phyloP scores from a whole-genome alignment of 2,113 vertebrate species.

The Dasyprocta punctata region DNA sequence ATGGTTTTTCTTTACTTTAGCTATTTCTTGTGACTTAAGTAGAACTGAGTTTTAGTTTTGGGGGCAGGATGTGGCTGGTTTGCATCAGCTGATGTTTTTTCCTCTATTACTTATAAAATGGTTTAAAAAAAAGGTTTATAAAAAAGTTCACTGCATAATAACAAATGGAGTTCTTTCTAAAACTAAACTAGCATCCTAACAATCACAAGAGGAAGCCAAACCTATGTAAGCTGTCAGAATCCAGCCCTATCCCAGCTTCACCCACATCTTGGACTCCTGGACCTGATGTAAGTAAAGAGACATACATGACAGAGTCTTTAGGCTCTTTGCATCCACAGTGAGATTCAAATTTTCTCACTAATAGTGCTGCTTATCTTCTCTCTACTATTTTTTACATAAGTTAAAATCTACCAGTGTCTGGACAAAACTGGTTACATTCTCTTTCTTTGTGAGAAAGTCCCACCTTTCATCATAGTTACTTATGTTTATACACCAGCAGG shows the following conservation, averaged over 20 bases:
- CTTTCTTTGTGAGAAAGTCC: constrained; percentile 41
- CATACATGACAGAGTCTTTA: background rate
- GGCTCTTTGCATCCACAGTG: background rate
- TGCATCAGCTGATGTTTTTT: constrained; percentile 13
- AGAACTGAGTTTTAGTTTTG: constrained; percentile 52
- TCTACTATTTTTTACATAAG: background rate
- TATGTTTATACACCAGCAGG: background rate
- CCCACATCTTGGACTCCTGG: background rate
- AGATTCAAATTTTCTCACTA: background rate
- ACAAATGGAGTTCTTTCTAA: constrained; percentile 37
- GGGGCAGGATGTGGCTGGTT: background rate
- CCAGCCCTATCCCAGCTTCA: background rate
- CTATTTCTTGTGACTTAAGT: constrained; percentile 24
- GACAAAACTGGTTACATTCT: background rate
- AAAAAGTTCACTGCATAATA: background rate
- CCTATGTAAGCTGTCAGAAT: constrained; percentile 1
- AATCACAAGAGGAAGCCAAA: constrained; percentile 40
- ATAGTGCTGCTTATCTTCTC: background rate
- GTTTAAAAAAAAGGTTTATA: background rate
- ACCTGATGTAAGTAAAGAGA: background rate
- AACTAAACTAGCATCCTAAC: constrained; percentile 17
- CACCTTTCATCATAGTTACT: background rate
- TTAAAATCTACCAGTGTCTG: constrained; percentile 38
- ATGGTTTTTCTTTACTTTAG: constrained; percentile 39
- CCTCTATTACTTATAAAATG: constrained; percentile 18